A percentile compares a stretch with the other conserved stretches of the same genome.
These are phyloP conservation scores for Caenorhabditis inopinata DNA, from an alignment of 1,140 invertebrate genomes.

Conservation along the genomic window DNA sequence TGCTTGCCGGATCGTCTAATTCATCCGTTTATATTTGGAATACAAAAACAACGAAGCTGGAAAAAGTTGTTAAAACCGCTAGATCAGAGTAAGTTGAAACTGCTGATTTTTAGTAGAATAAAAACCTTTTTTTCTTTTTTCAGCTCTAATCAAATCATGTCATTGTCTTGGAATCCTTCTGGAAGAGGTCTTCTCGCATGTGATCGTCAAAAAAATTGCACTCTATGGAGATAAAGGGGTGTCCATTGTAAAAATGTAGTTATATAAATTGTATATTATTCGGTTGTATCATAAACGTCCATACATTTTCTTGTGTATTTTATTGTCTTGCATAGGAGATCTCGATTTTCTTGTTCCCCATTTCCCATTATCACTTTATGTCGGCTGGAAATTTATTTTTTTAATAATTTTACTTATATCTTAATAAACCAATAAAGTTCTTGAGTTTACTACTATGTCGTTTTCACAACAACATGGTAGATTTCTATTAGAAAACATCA, in stretches of 20 bases:
- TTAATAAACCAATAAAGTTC: too few species aligned
- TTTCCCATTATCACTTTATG: background rate
- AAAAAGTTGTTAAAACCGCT: slow-evolving; percentile 32
- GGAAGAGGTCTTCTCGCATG: slow-evolving; percentile 33
- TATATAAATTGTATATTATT: background rate
- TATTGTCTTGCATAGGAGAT: background rate
- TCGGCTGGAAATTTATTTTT: too few species aligned
- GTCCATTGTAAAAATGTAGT: too few species aligned
- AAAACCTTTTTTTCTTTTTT: slow-evolving; percentile 8
- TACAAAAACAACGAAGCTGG: slow-evolving; percentile 41
- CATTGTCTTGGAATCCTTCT: slow-evolving; percentile 36
- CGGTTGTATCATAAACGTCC: background rate
- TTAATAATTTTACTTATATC: too few species aligned
- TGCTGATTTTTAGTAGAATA: background rate
- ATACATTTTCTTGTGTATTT: too few species aligned
- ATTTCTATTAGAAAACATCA: too few species aligned
- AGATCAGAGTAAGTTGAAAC: slow-evolving; percentile 35
- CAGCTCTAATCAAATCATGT: background rate
- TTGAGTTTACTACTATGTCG: too few species aligned
- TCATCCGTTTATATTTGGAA: slow-evolving; percentile 47
- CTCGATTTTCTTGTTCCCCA: background rate
- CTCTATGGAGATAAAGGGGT: background rate
- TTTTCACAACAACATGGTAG: too few species aligned
- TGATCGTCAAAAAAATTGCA: slow-evolving; percentile 20
- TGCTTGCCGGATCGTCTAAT: slow-evolving; percentile 19